Base-by-base conservation (phyloP, 2,888 invertebrate species). In the Philereme vetulata region DNA sequence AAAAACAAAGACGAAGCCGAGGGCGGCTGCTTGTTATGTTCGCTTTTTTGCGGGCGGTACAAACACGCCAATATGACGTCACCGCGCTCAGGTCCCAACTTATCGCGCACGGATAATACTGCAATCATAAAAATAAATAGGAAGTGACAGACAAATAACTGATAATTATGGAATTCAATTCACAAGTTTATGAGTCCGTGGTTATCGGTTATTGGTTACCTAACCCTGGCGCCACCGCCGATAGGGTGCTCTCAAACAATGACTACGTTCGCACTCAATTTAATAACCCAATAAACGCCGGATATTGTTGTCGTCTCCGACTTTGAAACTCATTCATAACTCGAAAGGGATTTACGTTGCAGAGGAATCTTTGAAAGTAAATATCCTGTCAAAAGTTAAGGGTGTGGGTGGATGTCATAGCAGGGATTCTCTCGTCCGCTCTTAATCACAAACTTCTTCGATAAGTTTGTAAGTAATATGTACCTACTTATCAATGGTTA, bases 231-330 rank as follows among this genome's bases (percentile, higher is more conserved):
- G 85, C 82, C 83, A 76, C 60, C 59, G 46, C 64, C 66, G 76
- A 79, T 75, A 75, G 72, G 70, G 68, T 63, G 66, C 65, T 63
- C 68, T 57, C 67, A 65, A 65, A 75, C 73, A 77, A 75, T 74
- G 55, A 58, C 65, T 71, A 62, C 63, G 72, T 74, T 76, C 71
- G 72, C 81, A 77, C 75, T 74, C 79, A 80, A 79, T 82, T 77
- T 79, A 79, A 74, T 74, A 74, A 73, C 74, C 77, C 77, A 81
- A 84, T 80, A 84, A 81, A 79, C 71, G 52, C 63, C 51, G 64
- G 68, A 70, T 75, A 75, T 78, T 80, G 75, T 73, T 72, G 71
- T 72, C 70, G 54, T 57, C 53, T 66, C 70, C 63, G 59, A 57
- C 60, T 72, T 64, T 56, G 54, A 62, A 70, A 71, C 68, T 76